Evolutionary conservation across 1,140 invertebrate genomes (phyloP).

Genomic region (Brachionus calyciflorus): DNA sequence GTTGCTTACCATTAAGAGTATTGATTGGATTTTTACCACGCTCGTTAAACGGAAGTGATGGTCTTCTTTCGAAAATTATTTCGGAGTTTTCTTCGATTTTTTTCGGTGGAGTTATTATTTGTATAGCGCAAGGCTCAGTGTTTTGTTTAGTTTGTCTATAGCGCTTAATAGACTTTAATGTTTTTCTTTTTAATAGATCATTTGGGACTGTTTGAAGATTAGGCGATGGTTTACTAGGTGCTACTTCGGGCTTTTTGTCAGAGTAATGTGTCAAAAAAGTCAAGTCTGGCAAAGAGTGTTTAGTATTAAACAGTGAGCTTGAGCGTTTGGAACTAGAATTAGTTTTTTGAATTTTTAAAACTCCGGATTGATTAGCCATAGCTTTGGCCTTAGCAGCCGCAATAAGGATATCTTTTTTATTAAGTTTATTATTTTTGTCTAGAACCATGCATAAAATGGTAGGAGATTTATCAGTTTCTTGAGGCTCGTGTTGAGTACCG

Average conservation of each 20-base stretch:
- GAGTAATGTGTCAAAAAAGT: conserved; percentile 39
- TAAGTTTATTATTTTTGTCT: conserved; percentile 10
- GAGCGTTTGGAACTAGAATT: background rate
- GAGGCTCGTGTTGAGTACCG: conserved; percentile 20
- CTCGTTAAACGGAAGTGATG: background rate
- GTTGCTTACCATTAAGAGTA: background rate
- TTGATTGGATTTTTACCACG: conserved; percentile 1
- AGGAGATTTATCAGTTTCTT: background rate
- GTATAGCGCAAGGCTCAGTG: conserved; percentile 14
- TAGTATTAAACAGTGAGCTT: background rate
- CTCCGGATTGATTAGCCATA: background rate
- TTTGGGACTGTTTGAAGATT: conserved; percentile 6
- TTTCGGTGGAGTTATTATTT: background rate
- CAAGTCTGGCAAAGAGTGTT: conserved; percentile 40
- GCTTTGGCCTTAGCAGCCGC: conserved; percentile 23
- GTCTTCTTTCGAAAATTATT: background rate
- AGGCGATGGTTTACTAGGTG: background rate
- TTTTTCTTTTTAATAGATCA: conserved; percentile 36
- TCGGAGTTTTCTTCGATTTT: background rate
- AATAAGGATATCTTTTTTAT: conserved; percentile 15
- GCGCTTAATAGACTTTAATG: conserved; percentile 42
- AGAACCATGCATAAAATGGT: conserved; percentile 41
- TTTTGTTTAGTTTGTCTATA: conserved; percentile 46
- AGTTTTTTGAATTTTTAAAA: conserved; percentile 9
- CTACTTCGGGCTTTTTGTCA: background rate